Evolutionary conservation across 2,797 vertebrate genomes (phyloP), one percentile per base, ranked within the genome.

Genomic region (Thalassophryne amazonica): DNA sequence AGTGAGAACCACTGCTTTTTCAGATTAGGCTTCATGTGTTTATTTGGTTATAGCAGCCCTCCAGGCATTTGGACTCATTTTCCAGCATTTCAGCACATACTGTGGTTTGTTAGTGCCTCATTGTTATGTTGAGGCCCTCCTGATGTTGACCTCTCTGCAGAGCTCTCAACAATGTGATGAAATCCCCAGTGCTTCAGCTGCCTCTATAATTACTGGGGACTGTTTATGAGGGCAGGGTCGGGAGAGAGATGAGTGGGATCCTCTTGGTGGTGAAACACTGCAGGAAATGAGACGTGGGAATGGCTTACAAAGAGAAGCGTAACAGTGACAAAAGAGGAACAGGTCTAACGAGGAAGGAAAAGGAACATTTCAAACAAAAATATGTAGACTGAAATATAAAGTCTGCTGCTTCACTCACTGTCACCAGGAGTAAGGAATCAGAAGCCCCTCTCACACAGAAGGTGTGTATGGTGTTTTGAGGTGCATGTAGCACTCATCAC

Each of bases 161-260:
- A 71, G 52, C 69, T 70, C 57, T 74, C 60, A 80, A 67, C 60
- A 76, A 75, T 76, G 72, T 58, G 65, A 74, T 70, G 70, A 71
- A 80, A 76, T 81, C 76, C 68, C 72, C 58, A 57, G 73, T 52
- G 4, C 40, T 75, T 49, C 27, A 47, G 53, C 40, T 69, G 55
- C 58, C 65, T 63, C 35, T 38, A 61, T 76, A 77, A 77, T 77
- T 71, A 77, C 73, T 60, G 33, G 27, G 53, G 53, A 77, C 72
- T 66, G 60, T 73, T 77, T 65, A 73, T 69, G 72, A 63, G 66
- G 58, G 40, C 5, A n/a, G 8, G 54, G 59, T 64, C 67, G 60
- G 57, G 14, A 64, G 65, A 64, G 60, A 49, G 40, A 69, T 64
- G 58, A 73, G 78, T 55, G 67, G 65, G 57, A 59, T 69, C 64